Evolutionary conservation across 2,888 invertebrate species (phyloP).

Genomic region (Agrochola litura): DNA sequence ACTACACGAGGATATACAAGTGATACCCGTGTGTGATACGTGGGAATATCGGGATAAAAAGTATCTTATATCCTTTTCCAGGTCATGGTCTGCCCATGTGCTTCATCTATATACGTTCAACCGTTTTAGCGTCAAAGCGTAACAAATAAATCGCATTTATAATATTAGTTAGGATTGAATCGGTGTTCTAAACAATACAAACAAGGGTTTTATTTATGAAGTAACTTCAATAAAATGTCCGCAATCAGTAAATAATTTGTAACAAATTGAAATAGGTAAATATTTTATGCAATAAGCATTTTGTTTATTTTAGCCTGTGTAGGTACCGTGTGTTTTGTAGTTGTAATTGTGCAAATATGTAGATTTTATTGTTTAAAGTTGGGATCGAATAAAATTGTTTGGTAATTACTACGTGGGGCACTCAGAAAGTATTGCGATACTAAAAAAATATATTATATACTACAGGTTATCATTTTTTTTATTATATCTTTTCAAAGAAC

Average conservation of each 20-base stretch:
- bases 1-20: no score
- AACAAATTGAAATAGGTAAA: slow-evolving; percentile 66
- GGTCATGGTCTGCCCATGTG: no score
- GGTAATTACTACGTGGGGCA: neutral
- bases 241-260: slow-evolving; percentile 74
- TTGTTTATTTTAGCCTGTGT: slow-evolving; percentile 25
- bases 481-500: no score
- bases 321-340: slow-evolving; percentile 4
- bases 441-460: no score
- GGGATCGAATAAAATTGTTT: slow-evolving; percentile 7
- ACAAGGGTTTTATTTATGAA: slow-evolving; percentile 76
- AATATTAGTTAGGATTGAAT: slow-evolving; percentile 51
- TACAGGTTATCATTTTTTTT: no score
- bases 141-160: no score
- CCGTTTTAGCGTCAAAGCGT: no score
- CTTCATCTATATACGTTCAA: no score
- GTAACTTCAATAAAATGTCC: slow-evolving; percentile 68
- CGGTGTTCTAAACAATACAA: slow-evolving; percentile 65
- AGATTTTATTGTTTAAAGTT: slow-evolving; percentile 18
- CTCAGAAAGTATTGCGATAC: no score
- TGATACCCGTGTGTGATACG: no score
- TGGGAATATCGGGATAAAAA: no score
- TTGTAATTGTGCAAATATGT: slow-evolving; percentile 21
- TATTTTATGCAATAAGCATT: slow-evolving; percentile 51
- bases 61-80: no score